Conservation (phyloP, 2,888 invertebrate species). For the Ptychoptera albimana region DNA sequence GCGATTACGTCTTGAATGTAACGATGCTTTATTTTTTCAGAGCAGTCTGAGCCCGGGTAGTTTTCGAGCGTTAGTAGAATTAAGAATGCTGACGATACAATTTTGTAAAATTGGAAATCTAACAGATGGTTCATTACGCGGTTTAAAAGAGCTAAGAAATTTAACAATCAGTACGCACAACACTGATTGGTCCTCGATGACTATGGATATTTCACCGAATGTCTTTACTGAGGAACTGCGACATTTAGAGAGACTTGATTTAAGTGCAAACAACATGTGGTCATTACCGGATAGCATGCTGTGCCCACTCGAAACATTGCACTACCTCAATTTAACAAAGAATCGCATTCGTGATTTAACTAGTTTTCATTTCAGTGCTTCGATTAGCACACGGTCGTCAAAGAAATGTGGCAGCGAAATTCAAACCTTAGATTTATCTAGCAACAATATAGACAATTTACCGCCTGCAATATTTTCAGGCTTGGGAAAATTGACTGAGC, state of each 20-base stretch:
- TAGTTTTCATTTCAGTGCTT: conserved; percentile 70
- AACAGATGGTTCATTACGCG: conserved; percentile 64
- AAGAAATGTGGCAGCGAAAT: conserved; percentile 44
- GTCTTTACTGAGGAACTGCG: conserved; percentile 62
- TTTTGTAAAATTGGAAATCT: conserved; percentile 77
- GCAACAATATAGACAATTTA: conserved; percentile 70
- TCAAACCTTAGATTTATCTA: conserved; percentile 64
- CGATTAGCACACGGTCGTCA: conserved; percentile 26
- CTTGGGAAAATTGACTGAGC: conserved; percentile 55
- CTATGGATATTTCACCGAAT: conserved; percentile 62
- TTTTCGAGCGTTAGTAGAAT: conserved; percentile 63
- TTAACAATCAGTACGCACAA: conserved; percentile 75
- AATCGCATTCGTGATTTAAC: conserved; percentile 78
- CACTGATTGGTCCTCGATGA: conserved; percentile 72
- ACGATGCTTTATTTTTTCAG: conserved; percentile 61
- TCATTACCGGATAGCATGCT: conserved; percentile 73
- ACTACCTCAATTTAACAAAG: conserved; percentile 67
- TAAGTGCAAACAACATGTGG: conserved; percentile 81
- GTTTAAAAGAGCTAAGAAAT: conserved; percentile 66
- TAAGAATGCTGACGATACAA: conserved; percentile 66
- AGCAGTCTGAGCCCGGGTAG: conserved; percentile 64
- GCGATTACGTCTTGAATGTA: conserved; percentile 63
- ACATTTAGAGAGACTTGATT: conserved; percentile 67
- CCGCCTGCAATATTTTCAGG: conserved; percentile 70
- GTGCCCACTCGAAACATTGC: conserved; percentile 65